These are phyloP conservation scores for Meta bourneti DNA, from an alignment of 2,888 invertebrate genomes.

Conservation along the genomic window DNA sequence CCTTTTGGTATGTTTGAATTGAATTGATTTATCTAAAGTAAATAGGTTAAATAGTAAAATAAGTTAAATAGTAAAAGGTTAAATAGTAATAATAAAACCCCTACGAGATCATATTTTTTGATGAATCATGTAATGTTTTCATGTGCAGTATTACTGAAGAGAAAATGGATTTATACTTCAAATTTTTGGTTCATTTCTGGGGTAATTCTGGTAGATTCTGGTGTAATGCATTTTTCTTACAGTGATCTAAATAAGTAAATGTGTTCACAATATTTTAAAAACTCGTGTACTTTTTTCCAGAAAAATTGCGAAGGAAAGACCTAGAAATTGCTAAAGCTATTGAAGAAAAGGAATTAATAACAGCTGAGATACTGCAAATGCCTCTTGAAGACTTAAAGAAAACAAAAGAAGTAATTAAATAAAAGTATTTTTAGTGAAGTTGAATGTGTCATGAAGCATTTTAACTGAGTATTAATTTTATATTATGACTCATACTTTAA, in stretches of 20 bases:
- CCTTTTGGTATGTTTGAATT: slow-evolving; percentile 85
- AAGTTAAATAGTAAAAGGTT: too few species aligned
- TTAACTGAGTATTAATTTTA: background rate
- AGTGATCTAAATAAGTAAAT: too few species aligned
- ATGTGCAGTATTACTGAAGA: too few species aligned
- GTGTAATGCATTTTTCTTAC: too few species aligned
- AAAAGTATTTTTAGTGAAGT: background rate
- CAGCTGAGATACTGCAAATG: slow-evolving; percentile 89
- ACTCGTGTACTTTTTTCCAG: slow-evolving; percentile 81
- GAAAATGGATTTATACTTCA: too few species aligned
- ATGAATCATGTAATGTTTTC: too few species aligned
- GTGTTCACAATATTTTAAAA: too few species aligned
- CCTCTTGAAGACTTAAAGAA: slow-evolving; percentile 87
- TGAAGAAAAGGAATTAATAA: slow-evolving; percentile 87
- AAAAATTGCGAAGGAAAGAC: slow-evolving; percentile 88
- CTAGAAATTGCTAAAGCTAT: slow-evolving; percentile 86
- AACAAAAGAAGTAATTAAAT: slow-evolving; percentile 83
- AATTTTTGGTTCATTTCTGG: too few species aligned
- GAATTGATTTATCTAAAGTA: background rate
- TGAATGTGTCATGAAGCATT: background rate
- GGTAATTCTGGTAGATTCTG: too few species aligned
- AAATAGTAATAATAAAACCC: too few species aligned
- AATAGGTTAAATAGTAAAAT: too few species aligned
- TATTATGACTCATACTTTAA: background rate
- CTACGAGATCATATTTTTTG: too few species aligned